Evolutionary conservation across 2,797 vertebrate genomes (phyloP), one percentile per base, ranked within the genome.

Genomic region (Chelonia mydas): DNA sequence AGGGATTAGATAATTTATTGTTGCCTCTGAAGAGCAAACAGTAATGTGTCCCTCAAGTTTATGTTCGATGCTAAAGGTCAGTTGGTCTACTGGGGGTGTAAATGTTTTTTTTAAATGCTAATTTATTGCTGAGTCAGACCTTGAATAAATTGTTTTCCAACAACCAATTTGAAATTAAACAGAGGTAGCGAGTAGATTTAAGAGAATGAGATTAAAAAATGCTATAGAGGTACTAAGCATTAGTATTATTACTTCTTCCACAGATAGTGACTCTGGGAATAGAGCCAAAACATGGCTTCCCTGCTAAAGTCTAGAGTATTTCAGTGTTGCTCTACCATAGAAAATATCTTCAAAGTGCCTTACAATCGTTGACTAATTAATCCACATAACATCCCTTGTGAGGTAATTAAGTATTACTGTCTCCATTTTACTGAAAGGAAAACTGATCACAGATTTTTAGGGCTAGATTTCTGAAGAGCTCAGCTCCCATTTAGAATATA

Each of bases 51-150:
- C 90, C 86, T 89, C 80, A n/a, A 86, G 81, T 95, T 87, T 81
- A 89, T 9, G 47, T 86, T 87, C 55, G 65, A 57, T 77, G 76
- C 45, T 93, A 84, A 91, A 86, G 83, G 90, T 94, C 87, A 45
- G 83, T 94, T 92, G 84, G 87, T 88, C 94, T 96, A 68, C 81
- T 90, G 92, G 94, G 79, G 81, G 81, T 92, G 88, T 47, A 83
- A 3, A 85, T 23, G 5, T 83, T 95, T 89, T 94, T 88, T 94
- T 2, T 83, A 91, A 90, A 84, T 59, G 74, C 84, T 91, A 92
- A 86, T 94, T 83, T 92, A 89, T 92, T 85, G 90, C 68, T 89
- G 84, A 97, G 57, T 91, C 79, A 95, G 91, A 59, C 37, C 83
- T 86, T 65, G 15, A 74, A 81, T 55, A 59, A 93, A 25, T 92